phyloP scores from a whole-genome alignment of 2,888 invertebrate species.

The Lepidonotus clava region DNA sequence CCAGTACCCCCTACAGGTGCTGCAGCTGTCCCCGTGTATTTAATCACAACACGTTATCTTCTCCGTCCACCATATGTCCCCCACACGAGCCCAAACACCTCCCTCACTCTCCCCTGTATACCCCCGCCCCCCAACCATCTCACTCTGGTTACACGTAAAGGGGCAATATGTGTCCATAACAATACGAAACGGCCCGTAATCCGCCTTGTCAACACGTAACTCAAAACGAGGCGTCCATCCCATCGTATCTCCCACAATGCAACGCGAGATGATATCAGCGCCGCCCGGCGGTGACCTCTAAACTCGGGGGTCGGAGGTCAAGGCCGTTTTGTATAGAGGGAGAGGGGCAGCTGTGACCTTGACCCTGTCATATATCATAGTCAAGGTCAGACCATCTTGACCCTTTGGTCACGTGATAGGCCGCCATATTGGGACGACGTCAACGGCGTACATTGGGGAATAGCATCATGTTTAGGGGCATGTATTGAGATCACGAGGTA shows the following conservation, averaged over 20 bases:
- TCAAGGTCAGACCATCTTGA: conserved; percentile 14
- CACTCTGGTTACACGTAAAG: neutral
- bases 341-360: neutral
- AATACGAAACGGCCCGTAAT: conserved; percentile 31
- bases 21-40: neutral
- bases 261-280: neutral
- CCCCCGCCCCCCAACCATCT: neutral
- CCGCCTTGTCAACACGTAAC: conserved; percentile 10
- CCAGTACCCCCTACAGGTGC: neutral
- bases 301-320: neutral
- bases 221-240: neutral
- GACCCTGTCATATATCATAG: conserved; percentile 38
- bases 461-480: too few relatives aligned
- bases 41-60: neutral
- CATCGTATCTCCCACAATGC: neutral
- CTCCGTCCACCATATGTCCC: neutral
- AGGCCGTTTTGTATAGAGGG: neutral
- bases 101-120: neutral
- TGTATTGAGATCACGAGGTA: too few relatives aligned
- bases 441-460: neutral
- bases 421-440: neutral
- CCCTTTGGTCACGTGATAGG: conserved; percentile 8
- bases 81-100: neutral
- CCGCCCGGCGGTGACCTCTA: neutral
- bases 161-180: conserved; percentile 2